These are phyloP conservation scores for Trichopoda pennipes DNA, from an alignment of 2,888 invertebrate genomes.

Conservation along the genomic window DNA sequence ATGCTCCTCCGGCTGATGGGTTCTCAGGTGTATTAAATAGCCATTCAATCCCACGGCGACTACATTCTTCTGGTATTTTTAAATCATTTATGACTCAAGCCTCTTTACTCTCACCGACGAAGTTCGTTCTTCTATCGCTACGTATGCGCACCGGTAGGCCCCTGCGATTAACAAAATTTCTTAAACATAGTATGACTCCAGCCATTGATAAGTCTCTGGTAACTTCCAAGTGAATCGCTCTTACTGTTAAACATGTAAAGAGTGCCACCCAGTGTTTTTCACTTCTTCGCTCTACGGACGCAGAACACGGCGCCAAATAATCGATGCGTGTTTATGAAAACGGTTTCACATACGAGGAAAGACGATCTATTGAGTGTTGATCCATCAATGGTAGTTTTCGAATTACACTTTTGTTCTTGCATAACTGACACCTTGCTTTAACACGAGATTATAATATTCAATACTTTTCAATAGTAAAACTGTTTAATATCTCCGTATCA, in stretches of 20 bases:
- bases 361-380: slow-evolving; percentile 59
- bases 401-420: background rate
- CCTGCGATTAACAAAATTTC: slow-evolving; percentile 55
- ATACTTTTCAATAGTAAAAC: no score
- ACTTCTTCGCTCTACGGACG: slow-evolving; percentile 58
- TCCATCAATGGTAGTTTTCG: slow-evolving; percentile 60
- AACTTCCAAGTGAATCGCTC: slow-evolving; percentile 62
- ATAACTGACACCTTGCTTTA: slow-evolving; percentile 40
- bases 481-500: no score
- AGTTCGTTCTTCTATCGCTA: no score
- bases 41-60: no score
- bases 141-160: no score
- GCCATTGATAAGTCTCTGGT: no score
- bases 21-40: slow-evolving; percentile 63
- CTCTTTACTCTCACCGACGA: slow-evolving; percentile 53
- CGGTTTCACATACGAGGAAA: slow-evolving; percentile 61
- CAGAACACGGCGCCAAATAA: slow-evolving; percentile 61
- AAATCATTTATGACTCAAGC: slow-evolving; percentile 7
- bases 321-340: slow-evolving; percentile 67
- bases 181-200: slow-evolving; percentile 43
- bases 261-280: slow-evolving; percentile 67
- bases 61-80: slow-evolving; percentile 29
- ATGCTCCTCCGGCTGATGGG: slow-evolving; percentile 58
- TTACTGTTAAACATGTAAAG: slow-evolving; percentile 66
- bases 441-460: no score